Base-by-base conservation (phyloP, 2,888 invertebrate genomes). In the Drosophila acutilabella region DNA sequence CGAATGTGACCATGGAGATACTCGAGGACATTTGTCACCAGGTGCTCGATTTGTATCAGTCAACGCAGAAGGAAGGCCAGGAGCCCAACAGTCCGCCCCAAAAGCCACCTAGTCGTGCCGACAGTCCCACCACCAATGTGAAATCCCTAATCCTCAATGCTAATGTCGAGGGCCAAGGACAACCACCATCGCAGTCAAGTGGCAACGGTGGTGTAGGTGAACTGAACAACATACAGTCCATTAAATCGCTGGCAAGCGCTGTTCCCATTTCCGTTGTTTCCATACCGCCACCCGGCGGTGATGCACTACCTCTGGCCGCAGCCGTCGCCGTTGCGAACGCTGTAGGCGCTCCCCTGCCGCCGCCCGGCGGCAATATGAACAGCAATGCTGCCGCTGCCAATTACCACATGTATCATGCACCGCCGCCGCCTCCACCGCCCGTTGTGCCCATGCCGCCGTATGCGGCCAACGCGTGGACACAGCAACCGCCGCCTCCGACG, bases 21-120 rank as follows among this genome's bases (percentile, higher is more conserved):
- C 93, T 99, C 44, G 99, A 99, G 93, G 98, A 98, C 93, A 98
- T 99, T 78, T 99, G 99, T 88, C 99, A 99, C 93, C 98, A 97
- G 94, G 97, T 97, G 11, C 92, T 99, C 73, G 99, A 99, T 92
- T 93, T 99, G 66, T 99, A 99, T 93, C 95, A 96, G 81, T 94
- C 96, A 72, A 94, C 94, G 54, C 93, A 95, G 76, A 93, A 94
- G 10, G 94, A 95, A 13, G 94, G 94, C 0, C 95, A 96, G 61
- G 90, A 89, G 33, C 64, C 79, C 0, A 81, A 74, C 14, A 91
- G 90, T 62, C 96, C 96, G 0, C 96, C 95, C 0, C 91, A 94
- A 36, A 91, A 93, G 42, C 93, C 94, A 23, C 96, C 85, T 94
- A 96, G 75, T 64, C 90, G 91, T 4, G 91, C 91, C 1, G 96